Conservation (phyloP, 2,888 invertebrate genomes). For the Brenthis daphne region DNA sequence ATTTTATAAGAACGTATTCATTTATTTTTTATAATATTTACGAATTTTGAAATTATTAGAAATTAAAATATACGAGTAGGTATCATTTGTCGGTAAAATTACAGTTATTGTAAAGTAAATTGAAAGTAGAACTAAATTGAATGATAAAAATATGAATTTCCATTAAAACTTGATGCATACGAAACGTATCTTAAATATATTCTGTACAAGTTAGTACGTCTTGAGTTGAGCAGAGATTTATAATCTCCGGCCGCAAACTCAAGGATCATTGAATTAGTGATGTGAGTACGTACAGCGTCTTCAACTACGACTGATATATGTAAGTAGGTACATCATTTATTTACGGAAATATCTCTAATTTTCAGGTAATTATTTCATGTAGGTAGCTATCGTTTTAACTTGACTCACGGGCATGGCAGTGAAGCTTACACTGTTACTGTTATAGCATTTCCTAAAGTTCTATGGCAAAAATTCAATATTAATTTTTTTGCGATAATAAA, state of each 20-base stretch:
- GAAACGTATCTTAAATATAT: slow-evolving; percentile 31
- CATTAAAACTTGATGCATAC: slow-evolving; percentile 21
- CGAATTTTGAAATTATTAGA: slow-evolving; percentile 16
- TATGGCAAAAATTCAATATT: neutral
- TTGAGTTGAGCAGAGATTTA: slow-evolving; percentile 57
- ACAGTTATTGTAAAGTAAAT: too few relatives aligned
- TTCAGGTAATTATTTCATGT: slow-evolving; percentile 6
- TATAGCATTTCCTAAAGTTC: neutral
- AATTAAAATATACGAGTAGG: neutral
- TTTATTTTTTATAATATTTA: slow-evolving; percentile 32
- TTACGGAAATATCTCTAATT: slow-evolving; percentile 25
- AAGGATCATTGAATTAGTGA: slow-evolving; percentile 55
- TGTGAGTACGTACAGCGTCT: slow-evolving; percentile 32
- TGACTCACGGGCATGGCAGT: neutral
- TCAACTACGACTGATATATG: slow-evolving; percentile 26
- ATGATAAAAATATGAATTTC: neutral
- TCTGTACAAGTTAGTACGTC: slow-evolving; percentile 39
- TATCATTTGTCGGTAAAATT: too few relatives aligned
- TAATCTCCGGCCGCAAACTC: slow-evolving; percentile 67
- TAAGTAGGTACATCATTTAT: slow-evolving; percentile 24
- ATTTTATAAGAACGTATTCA: slow-evolving; percentile 43
- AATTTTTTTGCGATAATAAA: slow-evolving; percentile 5
- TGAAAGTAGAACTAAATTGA: too few relatives aligned
- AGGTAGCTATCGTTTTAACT: slow-evolving; percentile 1
- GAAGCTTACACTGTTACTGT: neutral